Base-by-base conservation (phyloP, 2,888 invertebrate genomes). In the Plebejus melissa region DNA sequence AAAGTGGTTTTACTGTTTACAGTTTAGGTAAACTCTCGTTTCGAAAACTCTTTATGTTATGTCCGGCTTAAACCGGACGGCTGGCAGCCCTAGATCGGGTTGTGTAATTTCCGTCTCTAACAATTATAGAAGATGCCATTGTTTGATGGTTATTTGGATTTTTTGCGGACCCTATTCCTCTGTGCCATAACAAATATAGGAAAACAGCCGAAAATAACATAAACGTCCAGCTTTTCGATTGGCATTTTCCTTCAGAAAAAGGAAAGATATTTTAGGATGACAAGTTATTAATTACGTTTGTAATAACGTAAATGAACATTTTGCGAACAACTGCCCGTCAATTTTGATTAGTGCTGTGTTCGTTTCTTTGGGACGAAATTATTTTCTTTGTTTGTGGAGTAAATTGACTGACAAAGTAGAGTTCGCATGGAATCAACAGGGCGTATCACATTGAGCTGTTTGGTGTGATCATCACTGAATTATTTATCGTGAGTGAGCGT, bases 21-120 rank as follows among this genome's bases (percentile, higher is more conserved):
- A 16, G 50, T 16, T 54, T 54, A 4, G 50, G 16, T 4, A 54
- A 54, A 16, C 16, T 13, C 50, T 16, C 50, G 50, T 54, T 54
- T 54, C 0, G 50, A 60, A 11, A 65, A 32, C 13, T 13, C 13
- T 32, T 11, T 32, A 65, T 11, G 60, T 60, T 50, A 54, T 16
- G 11, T 60, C 60, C 32, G 7, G 13, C 36, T 65, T 65, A 5
- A 32, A 5, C 32, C 65, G 4, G 65, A 65, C 32, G 13, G 1
- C 32, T 36, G 65, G 32, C 32, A 65, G 16, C 65, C 65, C 65
- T 65, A 36, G 1, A 65, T 65, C 65, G 76, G 76, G 72, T 78
- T 76, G 82, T 83, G 87, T 87, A 87, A 88, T 88, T 86, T 87
- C 86, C 86, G 84, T 83, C 82, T 82, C 86, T 84, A 86, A 87